A percentile compares a stretch with the other conserved stretches of the same genome.
These are phyloP conservation scores for Rhinophrynus dorsalis DNA, from an alignment of 2,797 vertebrate species.

Conservation along the genomic window DNA sequence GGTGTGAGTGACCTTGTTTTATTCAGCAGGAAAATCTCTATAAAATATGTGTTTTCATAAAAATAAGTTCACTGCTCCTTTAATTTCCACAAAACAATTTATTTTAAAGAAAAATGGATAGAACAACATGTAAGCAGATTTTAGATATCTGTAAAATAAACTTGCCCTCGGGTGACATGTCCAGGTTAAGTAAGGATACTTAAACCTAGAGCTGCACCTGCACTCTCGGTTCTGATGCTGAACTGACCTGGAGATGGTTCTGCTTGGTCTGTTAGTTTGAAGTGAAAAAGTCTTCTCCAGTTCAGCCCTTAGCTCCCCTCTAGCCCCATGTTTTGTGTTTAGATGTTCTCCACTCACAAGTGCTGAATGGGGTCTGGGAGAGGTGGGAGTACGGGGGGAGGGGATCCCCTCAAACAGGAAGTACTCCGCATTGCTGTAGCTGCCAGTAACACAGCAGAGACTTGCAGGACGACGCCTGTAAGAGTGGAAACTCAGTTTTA, in stretches of 20 bases:
- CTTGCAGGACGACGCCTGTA: slow-evolving; percentile 61
- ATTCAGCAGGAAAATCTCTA: too few relatives aligned
- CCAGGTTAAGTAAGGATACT: too few relatives aligned
- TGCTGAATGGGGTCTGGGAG: slow-evolving; percentile 50
- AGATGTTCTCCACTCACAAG: not conserved
- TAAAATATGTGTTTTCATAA: too few relatives aligned
- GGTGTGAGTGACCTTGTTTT: too few relatives aligned
- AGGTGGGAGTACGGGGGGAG: slow-evolving; percentile 53
- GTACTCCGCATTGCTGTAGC: slow-evolving; percentile 83
- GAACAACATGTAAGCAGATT: too few relatives aligned
- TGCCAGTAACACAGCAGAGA: slow-evolving; percentile 63
- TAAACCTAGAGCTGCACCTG: too few relatives aligned
- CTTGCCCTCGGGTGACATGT: too few relatives aligned
- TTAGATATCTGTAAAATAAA: too few relatives aligned
- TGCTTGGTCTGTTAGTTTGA: not conserved
- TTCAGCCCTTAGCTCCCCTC: not conserved
- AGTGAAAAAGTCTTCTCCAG: not conserved
- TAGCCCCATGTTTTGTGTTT: not conserved
- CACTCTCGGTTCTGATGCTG: too few relatives aligned
- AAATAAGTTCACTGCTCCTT: too few relatives aligned
- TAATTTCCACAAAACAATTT: too few relatives aligned
- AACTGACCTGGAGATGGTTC: slow-evolving; percentile 3
- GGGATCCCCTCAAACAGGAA: slow-evolving; percentile 77
- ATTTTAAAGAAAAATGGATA: too few relatives aligned
- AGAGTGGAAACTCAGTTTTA: not conserved